A percentile compares a stretch with the other conserved stretches of the same genome.
These are phyloP conservation scores for Caenorhabditis imperialis DNA, from an alignment of 2,888 invertebrate species.

Conservation along the genomic window DNA sequence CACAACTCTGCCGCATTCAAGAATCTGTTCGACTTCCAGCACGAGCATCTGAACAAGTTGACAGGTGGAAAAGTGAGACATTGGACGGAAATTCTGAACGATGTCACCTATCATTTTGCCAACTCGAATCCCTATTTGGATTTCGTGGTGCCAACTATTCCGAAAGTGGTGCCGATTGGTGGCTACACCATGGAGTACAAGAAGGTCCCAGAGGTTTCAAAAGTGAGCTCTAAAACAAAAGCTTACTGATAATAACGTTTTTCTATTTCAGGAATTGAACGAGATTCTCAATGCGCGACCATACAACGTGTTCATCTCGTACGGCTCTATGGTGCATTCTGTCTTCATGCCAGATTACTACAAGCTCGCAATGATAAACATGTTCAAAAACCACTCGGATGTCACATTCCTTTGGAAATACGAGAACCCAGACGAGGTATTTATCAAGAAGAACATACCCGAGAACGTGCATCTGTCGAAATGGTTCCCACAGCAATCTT, in stretches of 20 bases:
- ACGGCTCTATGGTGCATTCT: constrained; percentile 39
- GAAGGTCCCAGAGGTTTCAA: constrained; percentile 7
- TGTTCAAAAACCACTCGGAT: constrained; percentile 32
- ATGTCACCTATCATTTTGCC: constrained; percentile 54
- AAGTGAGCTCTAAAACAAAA: background rate
- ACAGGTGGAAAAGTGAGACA: constrained; percentile 38
- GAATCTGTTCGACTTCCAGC: constrained; percentile 38
- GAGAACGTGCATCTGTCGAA: constrained; percentile 28
- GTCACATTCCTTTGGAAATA: constrained; percentile 52
- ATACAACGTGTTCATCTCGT: constrained; percentile 38
- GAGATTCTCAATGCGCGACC: constrained; percentile 11
- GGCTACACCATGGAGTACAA: constrained; percentile 40
- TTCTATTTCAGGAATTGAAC: constrained; percentile 13
- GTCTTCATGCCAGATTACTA: constrained; percentile 26
- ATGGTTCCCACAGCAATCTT: constrained; percentile 41
- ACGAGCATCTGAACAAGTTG: constrained; percentile 4
- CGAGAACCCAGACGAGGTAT: constrained; percentile 29
- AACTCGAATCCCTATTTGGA: constrained; percentile 56
- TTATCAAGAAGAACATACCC: constrained; percentile 20
- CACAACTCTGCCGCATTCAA: constrained; percentile 10
- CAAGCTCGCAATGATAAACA: constrained; percentile 21
- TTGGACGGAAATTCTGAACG: constrained; percentile 46
- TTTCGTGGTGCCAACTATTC: constrained; percentile 51
- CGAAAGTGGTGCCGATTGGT: constrained; percentile 51
- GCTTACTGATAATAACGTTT: background rate